A percentile compares a stretch with the other conserved stretches of the same genome.
phyloP scores from a whole-genome alignment of 2,888 invertebrate species.

The Parascotia fuliginaria region DNA sequence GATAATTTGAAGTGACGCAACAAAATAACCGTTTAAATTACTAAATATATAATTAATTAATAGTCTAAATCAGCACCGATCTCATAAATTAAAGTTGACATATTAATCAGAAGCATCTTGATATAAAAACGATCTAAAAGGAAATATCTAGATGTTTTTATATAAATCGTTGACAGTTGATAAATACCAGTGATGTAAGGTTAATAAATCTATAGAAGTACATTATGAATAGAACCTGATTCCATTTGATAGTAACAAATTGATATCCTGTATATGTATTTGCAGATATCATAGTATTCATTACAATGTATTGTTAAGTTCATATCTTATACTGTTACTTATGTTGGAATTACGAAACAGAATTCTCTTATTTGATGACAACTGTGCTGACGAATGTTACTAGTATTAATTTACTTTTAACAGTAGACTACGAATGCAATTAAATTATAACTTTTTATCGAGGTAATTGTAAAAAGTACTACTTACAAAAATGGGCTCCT shows the following conservation, averaged over 20 bases:
- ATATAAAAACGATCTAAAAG: slow-evolving; percentile 4
- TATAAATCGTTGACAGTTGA: slow-evolving; percentile 12
- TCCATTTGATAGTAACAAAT: slow-evolving; percentile 40
- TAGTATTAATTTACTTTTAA: too few species aligned
- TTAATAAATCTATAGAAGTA: slow-evolving; percentile 27
- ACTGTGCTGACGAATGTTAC: too few species aligned
- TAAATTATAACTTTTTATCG: too few species aligned
- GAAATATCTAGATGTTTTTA: slow-evolving; percentile 12
- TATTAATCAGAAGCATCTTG: slow-evolving; percentile 30
- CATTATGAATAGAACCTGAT: slow-evolving; percentile 35
- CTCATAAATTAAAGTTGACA: slow-evolving; percentile 26
- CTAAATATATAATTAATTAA: slow-evolving; percentile 14
- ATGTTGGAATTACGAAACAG: too few species aligned
- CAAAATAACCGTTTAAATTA: too few species aligned
- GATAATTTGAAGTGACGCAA: too few species aligned
- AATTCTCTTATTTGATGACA: too few species aligned
- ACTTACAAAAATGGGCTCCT: too few species aligned
- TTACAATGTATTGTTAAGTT: slow-evolving; percentile 5
- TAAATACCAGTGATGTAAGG: slow-evolving; percentile 19
- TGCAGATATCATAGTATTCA: background rate
- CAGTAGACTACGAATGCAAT: too few species aligned
- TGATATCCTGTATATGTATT: slow-evolving; percentile 14
- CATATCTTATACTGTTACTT: background rate
- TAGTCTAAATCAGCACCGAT: slow-evolving; percentile 7
- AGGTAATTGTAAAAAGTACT: too few species aligned